Evolutionary conservation across 2,888 invertebrate species (phyloP).

Genomic region (Nomada fabriciana): DNA sequence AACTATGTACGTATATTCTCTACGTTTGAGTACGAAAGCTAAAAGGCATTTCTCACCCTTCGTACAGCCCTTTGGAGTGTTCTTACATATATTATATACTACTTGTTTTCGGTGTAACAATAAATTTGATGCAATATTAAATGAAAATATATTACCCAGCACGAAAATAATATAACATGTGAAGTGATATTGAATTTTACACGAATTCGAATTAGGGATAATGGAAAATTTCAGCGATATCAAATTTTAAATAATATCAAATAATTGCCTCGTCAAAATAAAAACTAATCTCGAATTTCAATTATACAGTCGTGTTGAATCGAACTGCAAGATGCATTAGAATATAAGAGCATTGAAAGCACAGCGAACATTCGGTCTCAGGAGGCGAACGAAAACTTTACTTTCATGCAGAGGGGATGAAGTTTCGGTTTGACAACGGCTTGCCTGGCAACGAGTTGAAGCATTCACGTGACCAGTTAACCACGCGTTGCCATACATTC

Average conservation of each 20-base stretch:
- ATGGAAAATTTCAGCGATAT: neutral
- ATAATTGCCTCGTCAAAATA: no score
- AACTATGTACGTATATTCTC: neutral
- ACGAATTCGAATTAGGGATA: neutral
- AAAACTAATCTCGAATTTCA: no score
- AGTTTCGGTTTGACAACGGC: slow-evolving; percentile 1
- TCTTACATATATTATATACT: neutral
- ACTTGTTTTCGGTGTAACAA: neutral
- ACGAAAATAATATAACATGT: no score
- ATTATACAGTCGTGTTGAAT: no score
- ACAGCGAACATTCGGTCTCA: neutral
- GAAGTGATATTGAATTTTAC: neutral
- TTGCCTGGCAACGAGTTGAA: slow-evolving; percentile 17
- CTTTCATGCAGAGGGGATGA: slow-evolving; percentile 15
- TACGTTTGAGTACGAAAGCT: no score
- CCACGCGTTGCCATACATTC: slow-evolving; percentile 13
- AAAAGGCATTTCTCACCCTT: no score
- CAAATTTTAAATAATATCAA: neutral
- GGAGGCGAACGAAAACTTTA: slow-evolving; percentile 16
- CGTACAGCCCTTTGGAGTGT: neutral
- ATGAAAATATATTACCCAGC: neutral
- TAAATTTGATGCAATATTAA: neutral
- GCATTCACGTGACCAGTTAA: neutral
- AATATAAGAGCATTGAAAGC: no score
- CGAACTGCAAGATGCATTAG: no score